Percentiles rank a stretch among this genome's conserved stretches.
Conservation (phyloP, 2,113 vertebrate species). For the Hiodon tergisus region DNA sequence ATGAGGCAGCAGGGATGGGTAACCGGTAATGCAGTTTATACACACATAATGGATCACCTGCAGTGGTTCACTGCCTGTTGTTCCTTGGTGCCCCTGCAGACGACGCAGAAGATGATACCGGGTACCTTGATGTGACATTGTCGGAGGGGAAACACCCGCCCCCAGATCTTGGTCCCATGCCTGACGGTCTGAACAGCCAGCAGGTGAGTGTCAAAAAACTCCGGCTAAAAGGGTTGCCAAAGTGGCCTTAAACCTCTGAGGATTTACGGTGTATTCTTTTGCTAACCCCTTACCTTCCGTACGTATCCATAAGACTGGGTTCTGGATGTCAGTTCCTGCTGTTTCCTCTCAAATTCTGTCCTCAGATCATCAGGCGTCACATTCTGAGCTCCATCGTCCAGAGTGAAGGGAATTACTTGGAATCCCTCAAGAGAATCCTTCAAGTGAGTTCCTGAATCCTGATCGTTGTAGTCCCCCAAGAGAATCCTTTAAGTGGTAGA, state of each 20-base stretch:
- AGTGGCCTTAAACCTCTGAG: background rate
- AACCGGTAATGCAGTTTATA: no score
- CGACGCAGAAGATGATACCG: conserved; percentile 82
- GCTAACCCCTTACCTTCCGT: no score
- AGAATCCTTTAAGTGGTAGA: conserved; percentile 65
- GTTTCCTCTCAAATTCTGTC: background rate
- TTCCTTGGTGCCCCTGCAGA: conserved; percentile 57
- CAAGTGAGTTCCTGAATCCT: conserved; percentile 53
- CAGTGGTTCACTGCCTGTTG: conserved; percentile 1
- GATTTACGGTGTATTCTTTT: background rate
- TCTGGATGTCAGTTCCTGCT: no score
- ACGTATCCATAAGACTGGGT: no score
- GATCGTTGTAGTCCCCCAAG: conserved; percentile 68
- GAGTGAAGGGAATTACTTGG: conserved; percentile 78
- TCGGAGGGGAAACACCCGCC: conserved; percentile 78
- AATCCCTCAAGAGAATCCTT: conserved; percentile 71
- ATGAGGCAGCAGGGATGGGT: no score
- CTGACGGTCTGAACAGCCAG: conserved; percentile 80
- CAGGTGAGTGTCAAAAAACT: conserved; percentile 66
- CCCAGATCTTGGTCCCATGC: conserved; percentile 84
- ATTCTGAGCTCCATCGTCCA: conserved; percentile 90
- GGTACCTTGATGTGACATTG: conserved; percentile 81
- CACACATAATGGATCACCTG: background rate
- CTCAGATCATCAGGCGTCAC: conserved; percentile 84
- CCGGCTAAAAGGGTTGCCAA: background rate